Evolutionary conservation across 2,797 vertebrate genomes (phyloP).

Genomic region (Acridotheres tristis): DNA sequence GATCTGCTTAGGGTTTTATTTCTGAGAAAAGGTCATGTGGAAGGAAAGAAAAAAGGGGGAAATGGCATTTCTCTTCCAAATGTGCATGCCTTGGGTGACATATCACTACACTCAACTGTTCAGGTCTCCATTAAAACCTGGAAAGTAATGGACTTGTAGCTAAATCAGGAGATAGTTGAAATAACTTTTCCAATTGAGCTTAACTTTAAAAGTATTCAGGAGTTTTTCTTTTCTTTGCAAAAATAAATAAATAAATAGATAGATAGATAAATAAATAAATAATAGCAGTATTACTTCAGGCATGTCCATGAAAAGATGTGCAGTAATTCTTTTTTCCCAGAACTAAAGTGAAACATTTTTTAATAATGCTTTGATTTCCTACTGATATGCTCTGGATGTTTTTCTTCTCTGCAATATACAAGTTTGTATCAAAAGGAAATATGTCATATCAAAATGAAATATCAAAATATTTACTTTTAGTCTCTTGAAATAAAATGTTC

Average conservation of each 20-base stretch:
- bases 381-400: neutral
- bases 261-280: neutral
- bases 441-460: neutral
- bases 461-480: neutral
- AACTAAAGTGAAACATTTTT: neutral
- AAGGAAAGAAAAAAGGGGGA: neutral
- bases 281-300: neutral
- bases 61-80: neutral
- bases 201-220: neutral
- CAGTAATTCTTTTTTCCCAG: neutral
- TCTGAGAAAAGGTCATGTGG: neutral
- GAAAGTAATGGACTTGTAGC: neutral
- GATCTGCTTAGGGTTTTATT: neutral
- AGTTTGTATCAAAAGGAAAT: neutral
- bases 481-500: neutral
- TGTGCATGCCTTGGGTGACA: neutral
- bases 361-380: neutral
- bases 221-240: neutral
- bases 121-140: neutral
- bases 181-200: neutral
- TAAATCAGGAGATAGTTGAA: neutral
- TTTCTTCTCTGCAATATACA: neutral
- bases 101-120: neutral
- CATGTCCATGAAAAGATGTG: neutral
- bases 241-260: neutral